Base-by-base conservation (phyloP, 2,888 invertebrate genomes). In the Microctonus aethiopoides region DNA sequence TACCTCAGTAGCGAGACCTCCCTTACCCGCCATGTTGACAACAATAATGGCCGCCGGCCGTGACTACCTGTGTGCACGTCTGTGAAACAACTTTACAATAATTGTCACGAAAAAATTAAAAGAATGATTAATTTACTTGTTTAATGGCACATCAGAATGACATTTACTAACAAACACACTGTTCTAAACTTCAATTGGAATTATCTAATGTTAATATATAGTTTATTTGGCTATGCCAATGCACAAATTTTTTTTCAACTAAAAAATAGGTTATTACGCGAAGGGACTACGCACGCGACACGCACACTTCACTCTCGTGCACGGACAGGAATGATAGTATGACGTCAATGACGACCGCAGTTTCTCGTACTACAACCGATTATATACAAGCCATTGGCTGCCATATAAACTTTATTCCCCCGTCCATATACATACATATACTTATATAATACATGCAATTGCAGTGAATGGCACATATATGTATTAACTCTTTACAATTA, bases 1-100 rank as follows among this genome's bases (percentile, higher is more conserved):
- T 74, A 84, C 84, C 81, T 84, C 84, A 57, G 75, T 73, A 39
- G 73, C 78, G 71, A 81, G 78, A 76, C 83, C 79, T 74, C 80
- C 82, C 75, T 84, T 84, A 71, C 82, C 81, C 84, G 84, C 84
- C 84, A 84, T 84, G 76, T 84, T 84, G 83, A 79, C 83, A 84
- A 82, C 82, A 81, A 78, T 76, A 76, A 80, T 79, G 79, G 79
- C 80, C 75, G 77, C 72, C 76, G 76, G 72, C 71, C 68, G 76
- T 51, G 36, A 41, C 57, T 71, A 72, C 71, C 72, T 72, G 72
- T 68, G 20, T 66, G 60, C 39, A 66, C 67, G 57, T 59, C 62
- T 70, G 68, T 68, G 63, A 52, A 64, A 32, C 51, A 2, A 13
- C 2, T 10, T 22, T 16, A 5, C 9, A 52, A 54, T 68, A 70